These are phyloP conservation scores for Knipowitschia caucasica DNA, from an alignment of 2,797 vertebrate genomes.

Conservation along the genomic window DNA sequence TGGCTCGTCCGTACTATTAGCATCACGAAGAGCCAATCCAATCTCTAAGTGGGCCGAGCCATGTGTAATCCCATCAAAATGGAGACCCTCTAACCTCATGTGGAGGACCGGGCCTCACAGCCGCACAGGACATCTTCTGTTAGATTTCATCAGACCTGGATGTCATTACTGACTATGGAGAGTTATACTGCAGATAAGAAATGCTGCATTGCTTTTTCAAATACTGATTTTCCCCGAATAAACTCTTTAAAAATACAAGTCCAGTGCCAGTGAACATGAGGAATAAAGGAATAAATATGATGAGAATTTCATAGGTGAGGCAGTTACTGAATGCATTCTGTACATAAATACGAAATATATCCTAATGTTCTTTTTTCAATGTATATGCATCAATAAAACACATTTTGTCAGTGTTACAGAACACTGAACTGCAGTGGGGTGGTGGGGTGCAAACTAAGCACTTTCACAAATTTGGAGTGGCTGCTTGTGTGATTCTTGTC, in stretches of 20 bases:
- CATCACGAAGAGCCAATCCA: conserved; percentile 66
- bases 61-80: conserved; percentile 76
- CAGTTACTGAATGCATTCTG: too few species aligned
- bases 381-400: neutral
- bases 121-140: conserved; percentile 58
- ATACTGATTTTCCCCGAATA: neutral
- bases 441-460: conserved; percentile 56
- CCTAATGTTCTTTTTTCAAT: neutral
- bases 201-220: neutral
- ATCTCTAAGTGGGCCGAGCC: conserved; percentile 74
- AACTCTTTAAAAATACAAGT: neutral
- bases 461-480: conserved; percentile 67
- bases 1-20: conserved; percentile 54
- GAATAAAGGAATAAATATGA: neutral
- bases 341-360: too few species aligned
- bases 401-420: conserved; percentile 9
- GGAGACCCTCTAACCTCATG: conserved; percentile 70
- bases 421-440: conserved; percentile 25
- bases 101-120: conserved; percentile 55
- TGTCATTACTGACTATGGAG: conserved; percentile 63
- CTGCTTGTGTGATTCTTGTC: conserved; percentile 57
- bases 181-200: conserved; percentile 11
- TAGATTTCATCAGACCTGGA: conserved; percentile 74
- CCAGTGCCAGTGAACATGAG: conserved; percentile 17
- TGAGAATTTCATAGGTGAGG: too few species aligned